phyloP scores from a whole-genome alignment of 1,140 invertebrate genomes.

The Drosophila malerkotliana region DNA sequence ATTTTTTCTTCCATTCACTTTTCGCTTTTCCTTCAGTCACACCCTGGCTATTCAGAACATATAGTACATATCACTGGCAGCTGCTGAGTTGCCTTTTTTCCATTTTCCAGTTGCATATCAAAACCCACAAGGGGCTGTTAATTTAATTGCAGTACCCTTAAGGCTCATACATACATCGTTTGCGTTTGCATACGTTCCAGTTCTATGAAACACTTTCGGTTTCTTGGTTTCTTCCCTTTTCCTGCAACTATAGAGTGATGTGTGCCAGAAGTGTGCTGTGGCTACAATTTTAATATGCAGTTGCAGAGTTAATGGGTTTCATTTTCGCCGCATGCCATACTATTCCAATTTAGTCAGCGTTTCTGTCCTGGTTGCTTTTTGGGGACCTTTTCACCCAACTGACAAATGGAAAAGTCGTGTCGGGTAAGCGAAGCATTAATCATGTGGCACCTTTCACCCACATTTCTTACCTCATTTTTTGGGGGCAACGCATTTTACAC shows the following conservation, averaged over 20 bases:
- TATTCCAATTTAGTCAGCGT: constrained; percentile 26
- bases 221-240: constrained; percentile 8
- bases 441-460: constrained; percentile 20
- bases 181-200: constrained; percentile 1
- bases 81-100: constrained; percentile 16
- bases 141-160: constrained; percentile 61
- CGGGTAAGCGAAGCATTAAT: constrained; percentile 29
- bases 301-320: constrained; percentile 44
- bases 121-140: constrained; percentile 43
- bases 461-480: constrained; percentile 31
- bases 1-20: background rate
- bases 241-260: constrained; percentile 18
- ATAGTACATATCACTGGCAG: background rate
- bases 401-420: constrained; percentile 49
- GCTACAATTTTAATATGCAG: constrained; percentile 48
- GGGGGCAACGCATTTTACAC: constrained; percentile 22
- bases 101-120: background rate
- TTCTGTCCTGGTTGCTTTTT: constrained; percentile 4
- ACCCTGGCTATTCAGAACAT: background rate
- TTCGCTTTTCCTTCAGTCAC: background rate
- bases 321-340: constrained; percentile 18
- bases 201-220: constrained; percentile 18
- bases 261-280: background rate
- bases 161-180: background rate
- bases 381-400: constrained; percentile 23